Evolutionary conservation across 1,140 invertebrate genomes (phyloP).

Genomic region (Zaprionus vittiger): DNA sequence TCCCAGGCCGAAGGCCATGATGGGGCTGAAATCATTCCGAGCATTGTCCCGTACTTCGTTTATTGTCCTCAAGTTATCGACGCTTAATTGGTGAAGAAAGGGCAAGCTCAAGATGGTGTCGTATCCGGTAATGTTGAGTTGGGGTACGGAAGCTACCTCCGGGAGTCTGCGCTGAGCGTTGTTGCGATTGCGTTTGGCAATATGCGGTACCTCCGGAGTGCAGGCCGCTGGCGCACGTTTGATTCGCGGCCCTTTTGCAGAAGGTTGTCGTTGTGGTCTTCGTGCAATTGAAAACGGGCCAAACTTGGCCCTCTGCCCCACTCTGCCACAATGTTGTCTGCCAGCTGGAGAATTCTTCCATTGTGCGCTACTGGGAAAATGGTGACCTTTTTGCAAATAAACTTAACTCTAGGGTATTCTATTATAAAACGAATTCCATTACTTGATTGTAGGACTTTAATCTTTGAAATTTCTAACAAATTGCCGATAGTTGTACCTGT

Average conservation of each 20-base stretch:
- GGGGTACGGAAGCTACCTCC: neutral
- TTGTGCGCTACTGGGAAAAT: neutral
- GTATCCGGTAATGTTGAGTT: neutral
- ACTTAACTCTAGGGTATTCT: neutral
- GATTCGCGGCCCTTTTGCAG: neutral
- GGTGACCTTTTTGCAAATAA: neutral
- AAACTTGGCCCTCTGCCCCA: neutral
- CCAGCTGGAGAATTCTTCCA: neutral
- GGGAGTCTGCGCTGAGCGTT: neutral
- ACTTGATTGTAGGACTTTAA: neutral
- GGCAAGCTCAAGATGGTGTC: neutral
- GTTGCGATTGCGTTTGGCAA: neutral
- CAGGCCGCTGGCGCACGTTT: neutral
- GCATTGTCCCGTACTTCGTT: neutral
- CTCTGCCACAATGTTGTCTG: neutral
- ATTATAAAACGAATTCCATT: neutral
- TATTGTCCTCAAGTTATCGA: too few species aligned
- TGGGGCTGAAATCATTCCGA: neutral
- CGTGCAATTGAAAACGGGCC: neutral
- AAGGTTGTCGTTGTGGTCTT: neutral
- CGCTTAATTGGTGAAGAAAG: too few species aligned
- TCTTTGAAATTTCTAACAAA: neutral
- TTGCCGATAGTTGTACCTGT: neutral
- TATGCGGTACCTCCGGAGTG: neutral
- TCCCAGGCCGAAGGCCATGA: neutral